A percentile compares a stretch with the other conserved stretches of the same genome.
Conservation (phyloP, 2,797 vertebrate genomes). For the Phylloscopus collybita region DNA sequence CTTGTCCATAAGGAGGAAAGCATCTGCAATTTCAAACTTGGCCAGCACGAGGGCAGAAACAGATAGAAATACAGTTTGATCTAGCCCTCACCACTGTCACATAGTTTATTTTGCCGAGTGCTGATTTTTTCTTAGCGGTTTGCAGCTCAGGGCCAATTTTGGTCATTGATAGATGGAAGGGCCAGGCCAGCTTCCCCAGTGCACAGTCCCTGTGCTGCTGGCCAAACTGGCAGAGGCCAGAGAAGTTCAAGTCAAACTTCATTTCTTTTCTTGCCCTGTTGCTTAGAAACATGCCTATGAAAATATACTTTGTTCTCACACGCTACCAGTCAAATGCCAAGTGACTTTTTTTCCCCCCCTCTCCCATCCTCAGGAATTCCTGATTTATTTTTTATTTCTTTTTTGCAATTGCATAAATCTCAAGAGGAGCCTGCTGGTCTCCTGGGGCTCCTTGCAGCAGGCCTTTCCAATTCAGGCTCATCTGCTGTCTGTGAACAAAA, state of each 20-base stretch:
- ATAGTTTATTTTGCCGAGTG: slow-evolving; percentile 49
- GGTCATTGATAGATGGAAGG: slow-evolving; percentile 59
- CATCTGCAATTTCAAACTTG: slow-evolving; percentile 14
- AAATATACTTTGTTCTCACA: slow-evolving; percentile 74
- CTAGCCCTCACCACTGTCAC: not conserved
- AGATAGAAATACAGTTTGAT: slow-evolving; percentile 49
- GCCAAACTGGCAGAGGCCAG: slow-evolving; percentile 70
- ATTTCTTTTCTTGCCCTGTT: slow-evolving; percentile 70
- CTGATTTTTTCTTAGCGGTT: slow-evolving; percentile 27
- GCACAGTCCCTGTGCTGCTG: slow-evolving; percentile 11
- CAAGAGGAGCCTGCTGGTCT: slow-evolving; percentile 7
- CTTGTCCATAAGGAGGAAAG: not conserved
- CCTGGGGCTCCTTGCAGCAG: not conserved
- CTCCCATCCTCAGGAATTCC: slow-evolving; percentile 66
- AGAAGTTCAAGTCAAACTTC: slow-evolving; percentile 73
- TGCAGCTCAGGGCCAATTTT: slow-evolving; percentile 63
- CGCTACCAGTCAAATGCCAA: slow-evolving; percentile 58
- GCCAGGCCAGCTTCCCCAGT: slow-evolving; percentile 48
- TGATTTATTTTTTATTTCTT: slow-evolving; percentile 62
- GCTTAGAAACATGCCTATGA: slow-evolving; percentile 75
- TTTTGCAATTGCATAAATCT: slow-evolving; percentile 21
- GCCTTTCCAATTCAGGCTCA: not conserved
- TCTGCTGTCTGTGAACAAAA: not conserved
- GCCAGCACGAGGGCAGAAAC: slow-evolving; percentile 13
- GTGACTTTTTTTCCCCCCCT: slow-evolving; percentile 41